phyloP scores from a whole-genome alignment of 2,797 vertebrate genomes.

The Sparidentex hasta region DNA sequence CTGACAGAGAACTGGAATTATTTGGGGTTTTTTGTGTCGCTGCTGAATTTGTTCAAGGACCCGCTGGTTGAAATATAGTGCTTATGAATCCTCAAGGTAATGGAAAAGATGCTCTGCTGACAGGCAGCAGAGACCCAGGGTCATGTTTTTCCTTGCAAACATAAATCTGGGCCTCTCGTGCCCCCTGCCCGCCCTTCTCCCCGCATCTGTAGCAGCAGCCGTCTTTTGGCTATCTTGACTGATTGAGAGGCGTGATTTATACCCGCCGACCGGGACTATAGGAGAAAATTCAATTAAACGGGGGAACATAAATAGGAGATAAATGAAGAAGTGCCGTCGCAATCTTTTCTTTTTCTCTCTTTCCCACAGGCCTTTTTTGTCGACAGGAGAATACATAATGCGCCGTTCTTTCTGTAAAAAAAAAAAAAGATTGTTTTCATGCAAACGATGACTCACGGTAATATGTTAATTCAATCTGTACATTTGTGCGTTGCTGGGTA shows the following conservation, averaged over 20 bases:
- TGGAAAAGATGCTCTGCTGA: conserved; percentile 77
- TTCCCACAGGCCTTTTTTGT: conserved; percentile 40
- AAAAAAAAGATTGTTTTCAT: conserved; percentile 34
- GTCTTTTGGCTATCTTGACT: conserved; percentile 75
- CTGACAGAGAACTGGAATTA: neutral
- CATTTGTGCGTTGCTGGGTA: conserved; percentile 14
- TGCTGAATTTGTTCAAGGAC: conserved; percentile 68
- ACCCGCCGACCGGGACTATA: conserved; percentile 41
- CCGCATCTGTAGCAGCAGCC: conserved; percentile 64
- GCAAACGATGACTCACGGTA: conserved; percentile 26
- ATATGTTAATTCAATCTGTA: conserved; percentile 36
- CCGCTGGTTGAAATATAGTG: conserved; percentile 72
- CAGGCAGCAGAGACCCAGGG: conserved; percentile 75
- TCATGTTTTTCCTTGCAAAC: conserved; percentile 73
- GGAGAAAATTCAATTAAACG: conserved; percentile 83
- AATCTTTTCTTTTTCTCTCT: conserved; percentile 33
- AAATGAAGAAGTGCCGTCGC: conserved; percentile 69
- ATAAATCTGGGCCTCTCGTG: conserved; percentile 79
- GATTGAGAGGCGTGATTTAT: conserved; percentile 81
- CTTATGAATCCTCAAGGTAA: conserved; percentile 78
- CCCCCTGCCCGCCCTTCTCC: conserved; percentile 67
- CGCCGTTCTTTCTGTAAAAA: conserved; percentile 16
- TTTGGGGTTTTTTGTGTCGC: conserved; percentile 50
- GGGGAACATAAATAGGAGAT: conserved; percentile 77
- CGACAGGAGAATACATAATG: conserved; percentile 44